Evolutionary conservation across 1,140 invertebrate species (phyloP).

Genomic region (Drosophila albomicans): DNA sequence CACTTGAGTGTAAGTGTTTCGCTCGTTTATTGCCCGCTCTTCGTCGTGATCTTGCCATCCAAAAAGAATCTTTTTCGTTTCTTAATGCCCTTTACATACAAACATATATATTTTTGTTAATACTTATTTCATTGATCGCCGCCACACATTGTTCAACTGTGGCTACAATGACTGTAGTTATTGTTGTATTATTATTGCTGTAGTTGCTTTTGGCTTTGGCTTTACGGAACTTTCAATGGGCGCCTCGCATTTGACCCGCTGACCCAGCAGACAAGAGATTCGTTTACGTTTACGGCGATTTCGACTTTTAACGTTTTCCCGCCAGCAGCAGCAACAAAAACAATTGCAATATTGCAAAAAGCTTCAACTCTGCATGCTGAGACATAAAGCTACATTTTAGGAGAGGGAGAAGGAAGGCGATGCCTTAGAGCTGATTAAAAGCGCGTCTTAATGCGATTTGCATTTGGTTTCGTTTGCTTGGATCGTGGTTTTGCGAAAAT

Average conservation of each 20-base stretch:
- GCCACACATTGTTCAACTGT: constrained; percentile 31
- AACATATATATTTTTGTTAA: background rate
- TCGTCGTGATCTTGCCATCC: constrained; percentile 24
- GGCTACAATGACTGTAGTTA: constrained; percentile 1
- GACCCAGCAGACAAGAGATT: constrained; percentile 54
- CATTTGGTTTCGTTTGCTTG: constrained; percentile 41
- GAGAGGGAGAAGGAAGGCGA: constrained; percentile 40
- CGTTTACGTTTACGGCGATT: constrained; percentile 53
- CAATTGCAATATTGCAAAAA: constrained; percentile 23
- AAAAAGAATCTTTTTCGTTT: constrained; percentile 26
- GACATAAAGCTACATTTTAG: constrained; percentile 18
- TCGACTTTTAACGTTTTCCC: constrained; percentile 29
- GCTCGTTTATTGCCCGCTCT: background rate
- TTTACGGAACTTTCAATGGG: constrained; percentile 42
- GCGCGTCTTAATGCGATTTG: constrained; percentile 73
- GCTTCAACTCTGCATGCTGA: constrained; percentile 12
- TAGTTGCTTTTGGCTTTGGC: constrained; percentile 15
- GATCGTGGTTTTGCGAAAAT: constrained; percentile 45
- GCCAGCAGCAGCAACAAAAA: constrained; percentile 4
- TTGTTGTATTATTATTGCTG: constrained; percentile 15
- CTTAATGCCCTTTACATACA: constrained; percentile 9
- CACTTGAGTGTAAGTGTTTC: constrained; percentile 36
- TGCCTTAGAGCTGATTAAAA: constrained; percentile 65
- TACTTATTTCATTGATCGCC: constrained; percentile 24
- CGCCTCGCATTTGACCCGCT: constrained; percentile 47